Percentiles rank a stretch among this genome's conserved stretches.
Conservation (phyloP, 1,140 invertebrate species). For the Heliconius eleuchia region DNA sequence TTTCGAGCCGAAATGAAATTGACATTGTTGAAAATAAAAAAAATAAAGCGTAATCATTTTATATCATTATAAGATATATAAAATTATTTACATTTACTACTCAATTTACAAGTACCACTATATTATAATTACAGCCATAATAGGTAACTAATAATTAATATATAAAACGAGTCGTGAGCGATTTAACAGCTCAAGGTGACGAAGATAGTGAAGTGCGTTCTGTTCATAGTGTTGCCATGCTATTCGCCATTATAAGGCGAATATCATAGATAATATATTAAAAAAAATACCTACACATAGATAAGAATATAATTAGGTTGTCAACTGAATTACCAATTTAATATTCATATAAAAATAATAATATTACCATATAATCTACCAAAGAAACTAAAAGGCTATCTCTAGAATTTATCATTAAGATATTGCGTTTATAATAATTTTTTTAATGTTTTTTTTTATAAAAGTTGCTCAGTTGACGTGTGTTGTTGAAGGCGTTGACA, state of each 20-base stretch:
- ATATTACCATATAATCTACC: too few species aligned
- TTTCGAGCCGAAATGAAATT: too few species aligned
- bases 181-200: constrained; percentile 11
- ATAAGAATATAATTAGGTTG: not conserved
- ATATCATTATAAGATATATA: too few species aligned
- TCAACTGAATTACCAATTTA: not conserved
- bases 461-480: not conserved
- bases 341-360: not conserved
- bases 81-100: not conserved
- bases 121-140: not conserved
- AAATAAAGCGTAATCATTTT: too few species aligned
- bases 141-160: constrained; percentile 1
- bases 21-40: too few species aligned
- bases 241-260: not conserved
- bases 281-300: not conserved
- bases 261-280: too few species aligned
- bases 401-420: not conserved
- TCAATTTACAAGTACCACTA: constrained; percentile 12
- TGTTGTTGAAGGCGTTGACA: too few species aligned
- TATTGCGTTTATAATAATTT: not conserved
- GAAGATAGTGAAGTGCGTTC: not conserved
- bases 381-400: not conserved
- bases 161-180: not conserved
- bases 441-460: not conserved
- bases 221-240: not conserved